Conservation (phyloP, 2,888 invertebrate genomes). For the Mythimna albipuncta region DNA sequence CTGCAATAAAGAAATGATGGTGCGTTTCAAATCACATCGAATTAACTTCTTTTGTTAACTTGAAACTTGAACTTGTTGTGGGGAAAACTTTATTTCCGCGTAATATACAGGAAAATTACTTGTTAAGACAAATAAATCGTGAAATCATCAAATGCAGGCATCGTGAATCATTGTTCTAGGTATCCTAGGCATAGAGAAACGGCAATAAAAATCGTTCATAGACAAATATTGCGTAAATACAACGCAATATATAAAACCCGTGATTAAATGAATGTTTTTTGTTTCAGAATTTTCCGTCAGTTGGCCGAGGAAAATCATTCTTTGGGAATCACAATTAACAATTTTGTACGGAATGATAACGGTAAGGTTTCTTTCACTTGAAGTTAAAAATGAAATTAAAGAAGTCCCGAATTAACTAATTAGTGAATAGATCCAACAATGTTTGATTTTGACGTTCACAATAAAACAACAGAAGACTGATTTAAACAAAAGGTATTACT, state of each 20-base stretch:
- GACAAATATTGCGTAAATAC: constrained; percentile 27
- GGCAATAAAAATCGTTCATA: constrained; percentile 21
- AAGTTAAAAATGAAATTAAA: too few relatives aligned
- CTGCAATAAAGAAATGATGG: constrained; percentile 82
- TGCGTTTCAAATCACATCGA: constrained; percentile 84
- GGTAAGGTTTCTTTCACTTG: too few relatives aligned
- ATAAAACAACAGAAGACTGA: too few relatives aligned
- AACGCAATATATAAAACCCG: constrained; percentile 27
- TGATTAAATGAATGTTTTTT: constrained; percentile 18
- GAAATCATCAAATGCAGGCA: constrained; percentile 49
- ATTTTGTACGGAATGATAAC: neutral
- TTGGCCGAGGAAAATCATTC: constrained; percentile 19
- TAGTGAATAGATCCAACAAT: too few relatives aligned
- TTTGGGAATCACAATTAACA: constrained; percentile 31
- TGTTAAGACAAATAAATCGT: constrained; percentile 54
- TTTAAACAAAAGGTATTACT: too few relatives aligned
- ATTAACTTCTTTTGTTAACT: constrained; percentile 80
- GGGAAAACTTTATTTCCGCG: constrained; percentile 70
- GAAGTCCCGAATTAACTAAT: too few relatives aligned
- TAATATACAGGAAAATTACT: constrained; percentile 61
- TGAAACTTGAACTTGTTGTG: constrained; percentile 71
- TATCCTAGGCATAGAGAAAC: constrained; percentile 28
- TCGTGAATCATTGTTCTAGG: constrained; percentile 51
- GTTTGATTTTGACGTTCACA: too few relatives aligned
- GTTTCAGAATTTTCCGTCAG: constrained; percentile 9